Evolutionary conservation across 2,888 invertebrate species (phyloP).

Genomic region (Candidula unifasciata): DNA sequence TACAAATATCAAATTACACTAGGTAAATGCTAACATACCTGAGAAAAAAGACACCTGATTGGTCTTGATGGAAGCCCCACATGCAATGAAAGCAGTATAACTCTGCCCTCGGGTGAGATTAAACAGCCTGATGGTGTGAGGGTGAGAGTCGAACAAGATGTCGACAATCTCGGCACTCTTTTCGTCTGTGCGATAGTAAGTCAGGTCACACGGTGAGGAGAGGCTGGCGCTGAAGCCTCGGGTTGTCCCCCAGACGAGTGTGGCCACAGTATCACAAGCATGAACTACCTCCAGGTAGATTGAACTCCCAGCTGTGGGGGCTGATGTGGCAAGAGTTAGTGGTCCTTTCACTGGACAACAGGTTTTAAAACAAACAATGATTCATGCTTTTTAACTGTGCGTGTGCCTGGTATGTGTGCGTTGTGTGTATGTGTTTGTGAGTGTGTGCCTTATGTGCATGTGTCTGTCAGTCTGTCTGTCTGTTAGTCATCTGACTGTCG

Average conservation of each 20-base stretch:
- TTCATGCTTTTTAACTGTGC: no score
- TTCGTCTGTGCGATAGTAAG: not conserved
- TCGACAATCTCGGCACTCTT: constrained; percentile 17
- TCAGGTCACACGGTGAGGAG: constrained; percentile 21
- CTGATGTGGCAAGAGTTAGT: not conserved
- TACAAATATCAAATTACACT: no score
- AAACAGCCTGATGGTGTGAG: constrained; percentile 7
- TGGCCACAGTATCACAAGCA: not conserved
- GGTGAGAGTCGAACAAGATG: constrained; percentile 5
- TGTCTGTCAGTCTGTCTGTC: no score
- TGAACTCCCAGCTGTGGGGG: not conserved
- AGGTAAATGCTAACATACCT: not conserved
- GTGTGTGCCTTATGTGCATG: no score
- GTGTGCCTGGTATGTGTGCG: no score
- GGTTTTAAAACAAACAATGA: no score
- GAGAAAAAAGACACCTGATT: constrained; percentile 25
- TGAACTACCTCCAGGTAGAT: constrained; percentile 1
- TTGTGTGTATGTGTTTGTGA: no score
- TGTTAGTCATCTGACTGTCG: no score
- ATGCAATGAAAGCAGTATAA: constrained; percentile 27
- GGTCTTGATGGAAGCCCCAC: not conserved
- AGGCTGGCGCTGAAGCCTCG: not conserved
- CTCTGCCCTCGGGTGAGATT: constrained; percentile 29
- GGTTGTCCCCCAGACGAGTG: not conserved
- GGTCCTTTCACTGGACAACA: not conserved